These are phyloP conservation scores for Ecliptopera silaceata DNA, from an alignment of 2,888 invertebrate species.

Conservation along the genomic window DNA sequence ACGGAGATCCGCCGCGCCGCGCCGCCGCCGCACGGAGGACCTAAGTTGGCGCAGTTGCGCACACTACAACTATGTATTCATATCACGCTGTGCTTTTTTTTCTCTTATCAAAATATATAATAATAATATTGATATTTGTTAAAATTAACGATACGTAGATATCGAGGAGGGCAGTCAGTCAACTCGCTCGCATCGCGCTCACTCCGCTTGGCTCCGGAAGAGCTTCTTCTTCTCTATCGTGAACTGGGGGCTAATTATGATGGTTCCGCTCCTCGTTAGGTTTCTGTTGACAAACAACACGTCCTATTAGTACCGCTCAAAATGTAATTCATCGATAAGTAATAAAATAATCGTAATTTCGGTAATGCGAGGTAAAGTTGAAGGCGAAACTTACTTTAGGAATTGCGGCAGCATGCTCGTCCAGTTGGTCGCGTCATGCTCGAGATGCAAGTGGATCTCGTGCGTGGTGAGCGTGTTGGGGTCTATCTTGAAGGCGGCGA, in stretches of 20 bases:
- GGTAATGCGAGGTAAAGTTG: neutral
- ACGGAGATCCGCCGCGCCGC: constrained; percentile 58
- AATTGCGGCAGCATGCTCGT: constrained; percentile 93
- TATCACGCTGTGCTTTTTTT: constrained; percentile 83
- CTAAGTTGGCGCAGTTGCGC: constrained; percentile 44
- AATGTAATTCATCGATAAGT: neutral
- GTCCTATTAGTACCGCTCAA: constrained; percentile 38
- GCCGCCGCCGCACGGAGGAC: constrained; percentile 51
- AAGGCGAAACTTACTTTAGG: constrained; percentile 87
- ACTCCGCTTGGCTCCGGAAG: constrained; percentile 88
- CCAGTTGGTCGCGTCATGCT: constrained; percentile 94
- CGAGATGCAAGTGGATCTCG: constrained; percentile 93
- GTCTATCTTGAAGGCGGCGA: constrained; percentile 93
- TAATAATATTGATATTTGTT: constrained; percentile 82
- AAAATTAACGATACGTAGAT: constrained; percentile 80
- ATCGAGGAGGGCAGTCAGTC: constrained; percentile 80
- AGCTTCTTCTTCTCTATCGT: constrained; percentile 95
- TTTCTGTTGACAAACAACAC: constrained; percentile 83
- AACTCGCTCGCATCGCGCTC: constrained; percentile 72
- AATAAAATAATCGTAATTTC: neutral
- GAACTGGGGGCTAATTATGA: constrained; percentile 95
- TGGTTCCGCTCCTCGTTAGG: constrained; percentile 92
- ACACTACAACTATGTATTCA: constrained; percentile 80
- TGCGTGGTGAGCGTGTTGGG: constrained; percentile 94
- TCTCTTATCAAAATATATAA: constrained; percentile 82